phyloP scores from a whole-genome alignment of 1,140 invertebrate genomes.

The Lamellibrachia luymesi region DNA sequence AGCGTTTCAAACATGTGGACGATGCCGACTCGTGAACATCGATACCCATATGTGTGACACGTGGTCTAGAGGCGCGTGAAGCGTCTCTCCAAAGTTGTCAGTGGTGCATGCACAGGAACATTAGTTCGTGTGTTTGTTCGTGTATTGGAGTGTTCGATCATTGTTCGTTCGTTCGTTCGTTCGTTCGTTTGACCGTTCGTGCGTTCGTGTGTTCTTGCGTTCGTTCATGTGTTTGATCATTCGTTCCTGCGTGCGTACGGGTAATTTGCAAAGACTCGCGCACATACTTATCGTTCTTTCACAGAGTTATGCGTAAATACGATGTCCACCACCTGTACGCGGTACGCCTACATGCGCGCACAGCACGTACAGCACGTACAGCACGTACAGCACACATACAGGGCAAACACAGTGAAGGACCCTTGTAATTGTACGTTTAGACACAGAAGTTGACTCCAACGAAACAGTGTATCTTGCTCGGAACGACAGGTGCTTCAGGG shows the following conservation, averaged over 20 bases:
- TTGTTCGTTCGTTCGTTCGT: background rate
- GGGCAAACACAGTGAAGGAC: background rate
- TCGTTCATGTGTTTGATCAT: background rate
- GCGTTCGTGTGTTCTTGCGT: background rate
- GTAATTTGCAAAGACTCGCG: background rate
- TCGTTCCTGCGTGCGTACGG: background rate
- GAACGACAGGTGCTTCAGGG: background rate
- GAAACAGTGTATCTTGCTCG: background rate
- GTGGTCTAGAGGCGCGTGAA: background rate
- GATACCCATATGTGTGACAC: background rate
- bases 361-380: background rate
- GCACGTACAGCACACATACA: background rate
- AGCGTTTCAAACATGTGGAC: background rate
- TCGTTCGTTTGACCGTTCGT: background rate
- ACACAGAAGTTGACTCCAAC: background rate
- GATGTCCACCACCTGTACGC: background rate
- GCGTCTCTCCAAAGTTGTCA: background rate
- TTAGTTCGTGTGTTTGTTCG: background rate
- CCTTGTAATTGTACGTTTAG: background rate
- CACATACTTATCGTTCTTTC: background rate
- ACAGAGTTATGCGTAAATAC: background rate
- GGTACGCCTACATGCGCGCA: background rate
- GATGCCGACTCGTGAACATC: background rate
- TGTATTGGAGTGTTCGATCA: background rate
- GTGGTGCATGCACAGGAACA: background rate